Percentiles rank a stretch among this genome's conserved stretches.
phyloP scores from a whole-genome alignment of 2,888 invertebrate genomes.

The Cepaea hortensis region DNA sequence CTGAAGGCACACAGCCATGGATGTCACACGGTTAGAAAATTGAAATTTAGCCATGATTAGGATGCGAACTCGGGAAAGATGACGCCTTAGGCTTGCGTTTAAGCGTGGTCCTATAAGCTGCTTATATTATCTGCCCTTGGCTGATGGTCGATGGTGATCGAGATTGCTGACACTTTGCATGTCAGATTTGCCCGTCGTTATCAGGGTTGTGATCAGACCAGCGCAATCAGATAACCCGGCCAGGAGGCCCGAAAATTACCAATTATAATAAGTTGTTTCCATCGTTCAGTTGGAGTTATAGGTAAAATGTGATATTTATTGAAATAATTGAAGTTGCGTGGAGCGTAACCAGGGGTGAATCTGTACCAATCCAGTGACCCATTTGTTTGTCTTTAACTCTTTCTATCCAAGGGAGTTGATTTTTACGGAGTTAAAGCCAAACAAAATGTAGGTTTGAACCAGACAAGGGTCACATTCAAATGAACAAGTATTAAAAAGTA shows the following conservation, averaged over 20 bases:
- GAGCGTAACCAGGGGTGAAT: too few species aligned
- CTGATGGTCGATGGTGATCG: constrained; percentile 6
- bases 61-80: constrained; percentile 13
- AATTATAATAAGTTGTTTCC: constrained; percentile 5
- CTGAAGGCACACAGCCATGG: background rate
- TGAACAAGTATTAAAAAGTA: too few species aligned
- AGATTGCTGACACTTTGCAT: constrained; percentile 12
- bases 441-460: too few species aligned
- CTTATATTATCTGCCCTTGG: constrained; percentile 19
- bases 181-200: background rate
- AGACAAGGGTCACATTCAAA: too few species aligned
- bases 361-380: too few species aligned
- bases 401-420: too few species aligned
- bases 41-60: constrained; percentile 44
- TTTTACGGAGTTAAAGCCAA: too few species aligned
- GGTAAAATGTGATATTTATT: too few species aligned
- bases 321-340: too few species aligned
- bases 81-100: constrained; percentile 30
- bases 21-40: constrained; percentile 24
- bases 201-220: background rate
- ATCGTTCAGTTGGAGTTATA: too few species aligned
- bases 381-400: too few species aligned
- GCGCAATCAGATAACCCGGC: constrained; percentile 7
- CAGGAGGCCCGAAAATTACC: background rate
- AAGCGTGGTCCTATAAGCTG: background rate